Base-by-base conservation (phyloP, 2,797 vertebrate genomes). In the Falco cherrug region DNA sequence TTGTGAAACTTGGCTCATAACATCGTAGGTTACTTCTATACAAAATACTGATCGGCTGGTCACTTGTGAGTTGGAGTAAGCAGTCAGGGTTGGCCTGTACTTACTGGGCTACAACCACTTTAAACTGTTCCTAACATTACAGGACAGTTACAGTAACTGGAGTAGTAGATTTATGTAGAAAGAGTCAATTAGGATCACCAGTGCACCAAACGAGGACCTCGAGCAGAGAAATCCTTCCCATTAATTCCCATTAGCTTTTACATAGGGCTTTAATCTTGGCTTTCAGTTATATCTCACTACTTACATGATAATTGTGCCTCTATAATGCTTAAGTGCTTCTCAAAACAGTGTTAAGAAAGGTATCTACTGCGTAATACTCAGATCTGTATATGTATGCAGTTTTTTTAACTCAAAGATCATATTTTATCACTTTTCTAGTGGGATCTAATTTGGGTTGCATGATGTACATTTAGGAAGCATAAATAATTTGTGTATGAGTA, bases 371-470 rank as follows among this genome's bases (percentile, higher is more conserved):
- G 13, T 39, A 67, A 77, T 37, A 57, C 54, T 74, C 79, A 75
- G 60, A 68, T 70, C 85, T 95, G 89, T 92, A 90, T 83, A 87
- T 96, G 87, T 61, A 57, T 90, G 56, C 78, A 45, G 70, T 95
- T 92, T 76, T 73, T 84, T 24, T 11, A 92, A 97, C 95, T 75
- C 73, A 94, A 78, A 74, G 89, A 61, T 90, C 91, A 91, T 93
- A 94, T 90, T 97, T 97, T 96, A 93, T 95, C 91, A 97, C 79
- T 96, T 98, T 97, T 95, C 80, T 96, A 97, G 90, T 28, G 33
- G 93, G 91, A n/a, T 81, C 77, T 91, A 79, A 92, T 91, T 81
- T 89, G 80, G 91, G 89, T 83, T 95, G 94, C 89, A 92, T 88
- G 92, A 84, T 97, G 87, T 97, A 96, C 97, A 96, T 96, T 95